Conservation (phyloP, 2,113 vertebrate genomes). For the Cairina moschata region DNA sequence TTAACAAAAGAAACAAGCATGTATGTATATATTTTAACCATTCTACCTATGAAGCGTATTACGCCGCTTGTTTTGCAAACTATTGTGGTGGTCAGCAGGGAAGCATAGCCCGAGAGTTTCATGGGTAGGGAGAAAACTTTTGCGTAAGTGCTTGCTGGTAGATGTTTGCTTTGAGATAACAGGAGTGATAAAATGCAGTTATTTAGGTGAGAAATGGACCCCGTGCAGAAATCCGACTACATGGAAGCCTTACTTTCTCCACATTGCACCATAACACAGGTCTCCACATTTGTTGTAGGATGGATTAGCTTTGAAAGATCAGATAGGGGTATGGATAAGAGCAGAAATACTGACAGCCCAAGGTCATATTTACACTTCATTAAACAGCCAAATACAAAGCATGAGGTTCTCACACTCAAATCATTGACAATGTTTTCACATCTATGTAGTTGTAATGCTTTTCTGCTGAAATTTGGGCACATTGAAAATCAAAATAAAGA, state of each 20-base stretch:
- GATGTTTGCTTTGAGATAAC: conserved; percentile 27
- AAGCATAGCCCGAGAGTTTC: not conserved
- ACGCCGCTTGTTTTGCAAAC: not conserved
- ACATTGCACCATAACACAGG: not conserved
- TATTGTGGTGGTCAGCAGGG: not conserved
- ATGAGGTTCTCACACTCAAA: not conserved
- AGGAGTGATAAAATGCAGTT: not conserved
- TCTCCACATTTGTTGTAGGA: not conserved
- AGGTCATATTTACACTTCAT: conserved; percentile 17
- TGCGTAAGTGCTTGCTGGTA: not conserved
- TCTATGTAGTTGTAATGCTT: not conserved
- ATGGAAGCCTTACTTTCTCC: conserved; percentile 19
- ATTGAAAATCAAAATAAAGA: not conserved
- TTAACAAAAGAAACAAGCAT: not conserved
- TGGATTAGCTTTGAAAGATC: conserved; percentile 45
- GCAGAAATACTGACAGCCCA: not conserved
- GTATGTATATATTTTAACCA: not conserved
- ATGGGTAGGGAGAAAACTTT: not conserved
- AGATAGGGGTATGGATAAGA: conserved; percentile 10
- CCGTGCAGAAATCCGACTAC: not conserved
- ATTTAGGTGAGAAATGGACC: not conserved
- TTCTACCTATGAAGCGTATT: not conserved
- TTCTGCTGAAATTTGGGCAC: not conserved
- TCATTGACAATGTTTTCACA: not conserved
- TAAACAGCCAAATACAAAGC: not conserved